phyloP scores from a whole-genome alignment of 1,140 invertebrate species.

The Drosophila asahinai region DNA sequence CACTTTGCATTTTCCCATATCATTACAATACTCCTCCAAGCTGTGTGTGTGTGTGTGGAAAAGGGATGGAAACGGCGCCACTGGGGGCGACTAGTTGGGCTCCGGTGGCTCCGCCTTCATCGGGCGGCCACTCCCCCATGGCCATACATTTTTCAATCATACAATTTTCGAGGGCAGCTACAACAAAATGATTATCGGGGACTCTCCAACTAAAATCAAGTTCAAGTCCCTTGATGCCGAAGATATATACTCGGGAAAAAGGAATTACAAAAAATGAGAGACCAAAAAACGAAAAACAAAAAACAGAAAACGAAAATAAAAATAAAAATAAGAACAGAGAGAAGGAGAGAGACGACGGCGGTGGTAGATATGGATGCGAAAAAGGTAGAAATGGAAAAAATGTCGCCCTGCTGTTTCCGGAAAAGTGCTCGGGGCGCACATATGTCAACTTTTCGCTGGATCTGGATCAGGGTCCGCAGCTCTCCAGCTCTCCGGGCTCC shows the following conservation, averaged over 20 bases:
- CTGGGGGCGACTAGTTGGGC: slow-evolving; percentile 1
- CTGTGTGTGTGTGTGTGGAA: slow-evolving; percentile 1
- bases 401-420: slow-evolving; percentile 79
- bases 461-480: slow-evolving; percentile 24
- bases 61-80: background rate
- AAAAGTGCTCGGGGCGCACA: slow-evolving; percentile 84
- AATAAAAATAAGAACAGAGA: slow-evolving; percentile 17
- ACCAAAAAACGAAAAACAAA: slow-evolving; percentile 1
- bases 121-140: slow-evolving; percentile 17
- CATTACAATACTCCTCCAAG: slow-evolving; percentile 58
- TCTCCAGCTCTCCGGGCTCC: background rate
- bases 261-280: slow-evolving; percentile 12
- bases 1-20: slow-evolving; percentile 64
- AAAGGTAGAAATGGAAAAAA: slow-evolving; percentile 62
- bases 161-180: slow-evolving; percentile 59
- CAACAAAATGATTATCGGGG: slow-evolving; percentile 62
- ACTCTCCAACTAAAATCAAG: slow-evolving; percentile 81
- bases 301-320: background rate
- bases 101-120: slow-evolving; percentile 17
- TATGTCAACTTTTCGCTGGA: slow-evolving; percentile 82
- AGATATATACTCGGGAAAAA: slow-evolving; percentile 65
- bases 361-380: slow-evolving; percentile 7
- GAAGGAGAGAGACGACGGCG: slow-evolving; percentile 2
- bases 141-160: slow-evolving; percentile 81
- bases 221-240: slow-evolving; percentile 72